A percentile compares a stretch with the other conserved stretches of the same genome.
These are phyloP conservation scores for Cylas formicarius DNA, from an alignment of 1,140 invertebrate genomes.

Conservation along the genomic window DNA sequence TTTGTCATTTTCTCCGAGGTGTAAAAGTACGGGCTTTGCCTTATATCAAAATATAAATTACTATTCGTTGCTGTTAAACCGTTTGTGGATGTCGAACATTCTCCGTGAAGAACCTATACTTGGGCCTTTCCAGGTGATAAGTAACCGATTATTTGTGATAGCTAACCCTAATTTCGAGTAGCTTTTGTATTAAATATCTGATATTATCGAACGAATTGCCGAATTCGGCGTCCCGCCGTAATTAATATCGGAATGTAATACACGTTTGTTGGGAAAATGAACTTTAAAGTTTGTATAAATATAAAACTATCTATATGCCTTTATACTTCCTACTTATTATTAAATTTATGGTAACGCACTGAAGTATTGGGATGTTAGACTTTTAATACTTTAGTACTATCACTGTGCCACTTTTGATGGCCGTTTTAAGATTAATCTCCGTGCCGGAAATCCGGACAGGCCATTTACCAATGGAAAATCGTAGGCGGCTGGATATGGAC, in stretches of 20 bases:
- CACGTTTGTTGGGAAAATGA: conserved; percentile 27
- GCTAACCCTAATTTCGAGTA: conserved; percentile 34
- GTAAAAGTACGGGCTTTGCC: conserved; percentile 8
- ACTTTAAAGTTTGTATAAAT: conserved; percentile 37
- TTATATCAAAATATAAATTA: conserved; percentile 16
- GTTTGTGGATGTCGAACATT: conserved; percentile 33
- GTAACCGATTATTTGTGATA: conserved; percentile 38
- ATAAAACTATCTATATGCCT: conserved; percentile 43
- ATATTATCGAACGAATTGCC: conserved; percentile 21
- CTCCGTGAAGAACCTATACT: conserved; percentile 28
- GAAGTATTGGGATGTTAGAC: conserved; percentile 44
- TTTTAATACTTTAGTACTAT: conserved; percentile 44
- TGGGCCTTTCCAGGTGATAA: conserved; percentile 26
- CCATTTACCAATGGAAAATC: conserved; percentile 4
- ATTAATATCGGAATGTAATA: neutral
- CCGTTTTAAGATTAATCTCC: conserved; percentile 40
- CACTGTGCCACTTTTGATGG: conserved; percentile 34
- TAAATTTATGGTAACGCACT: conserved; percentile 41
- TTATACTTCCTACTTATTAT: conserved; percentile 42
- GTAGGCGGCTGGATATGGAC: conserved; percentile 14
- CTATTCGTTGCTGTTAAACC: conserved; percentile 8
- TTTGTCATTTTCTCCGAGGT: too few species aligned
- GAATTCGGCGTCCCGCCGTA: neutral
- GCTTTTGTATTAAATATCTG: conserved; percentile 31
- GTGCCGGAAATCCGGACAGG: conserved; percentile 26